Base-by-base conservation (phyloP, 2,797 vertebrate genomes). In the Acrossocheilus fasciatus region DNA sequence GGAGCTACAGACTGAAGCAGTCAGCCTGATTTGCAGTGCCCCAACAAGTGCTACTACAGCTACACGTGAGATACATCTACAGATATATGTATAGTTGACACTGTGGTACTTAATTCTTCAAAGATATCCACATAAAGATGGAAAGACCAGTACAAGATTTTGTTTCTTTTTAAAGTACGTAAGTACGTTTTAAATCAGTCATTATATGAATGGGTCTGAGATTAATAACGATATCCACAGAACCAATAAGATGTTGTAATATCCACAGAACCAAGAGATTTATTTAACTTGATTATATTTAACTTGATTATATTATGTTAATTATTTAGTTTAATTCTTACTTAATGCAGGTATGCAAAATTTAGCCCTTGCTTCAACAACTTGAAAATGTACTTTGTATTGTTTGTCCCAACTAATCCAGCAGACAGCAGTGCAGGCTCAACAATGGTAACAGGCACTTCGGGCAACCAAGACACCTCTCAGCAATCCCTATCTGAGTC, bases 381-480 rank as follows among this genome's bases (percentile, higher is more conserved):
- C 23, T 23, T 50, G 9, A 74, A 36, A 64, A 12, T 73, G 74
- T 50, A 64, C 68, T 80, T 80, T 50, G 69, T 86, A 41, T 73
- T 57, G 9, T 84, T 34, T 84, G 10, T 83, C 59, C 34, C 41
- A 77, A 83, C 14, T 18, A 64, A 30, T 90, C 59, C 95, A 99
- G 98, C 96, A 54, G 97, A 98, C 94, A 97, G 96, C 2, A 96
- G 96, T 72, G 93, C 96, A 89, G 96, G 95, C 88, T 96, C 96
- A 43, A 92, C 95, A 0, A 93, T 97, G 74, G 96, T 97, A 82
- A 95, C 95, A 0, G 97, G 98, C n/a, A 96, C 96, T 0, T 94
- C 96, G 78, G 96, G 94, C 92, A 96, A 96, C 95, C 98, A 97
- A 94, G 97, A 97, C 79, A 94, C 94, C 70, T 91, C 95, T 89